Evolutionary conservation across 1,140 invertebrate species (phyloP).

Genomic region (Dreissena rostriformis): DNA sequence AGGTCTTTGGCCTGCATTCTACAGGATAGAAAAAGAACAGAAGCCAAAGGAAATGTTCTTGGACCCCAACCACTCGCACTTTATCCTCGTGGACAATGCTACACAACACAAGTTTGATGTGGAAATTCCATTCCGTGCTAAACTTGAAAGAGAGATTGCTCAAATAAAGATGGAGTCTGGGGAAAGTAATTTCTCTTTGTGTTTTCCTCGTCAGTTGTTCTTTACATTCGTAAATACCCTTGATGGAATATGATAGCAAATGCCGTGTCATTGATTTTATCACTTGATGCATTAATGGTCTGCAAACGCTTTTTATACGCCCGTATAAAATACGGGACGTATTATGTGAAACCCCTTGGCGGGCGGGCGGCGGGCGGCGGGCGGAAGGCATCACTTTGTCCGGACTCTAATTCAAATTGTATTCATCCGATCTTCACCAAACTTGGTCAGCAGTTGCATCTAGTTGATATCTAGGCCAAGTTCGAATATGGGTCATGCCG

Average conservation of each 20-base stretch:
- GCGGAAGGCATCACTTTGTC: too few relatives aligned
- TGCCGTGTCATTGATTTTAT: not conserved
- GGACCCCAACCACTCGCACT: conserved; percentile 83
- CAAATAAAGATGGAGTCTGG: conserved; percentile 70
- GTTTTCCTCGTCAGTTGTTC: not conserved
- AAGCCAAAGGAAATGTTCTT: conserved; percentile 71
- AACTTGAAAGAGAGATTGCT: conserved; percentile 76
- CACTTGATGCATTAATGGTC: not conserved
- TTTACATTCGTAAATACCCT: not conserved
- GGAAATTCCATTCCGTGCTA: conserved; percentile 77
- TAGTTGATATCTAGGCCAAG: too few relatives aligned
- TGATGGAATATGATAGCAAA: not conserved
- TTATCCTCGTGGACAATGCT: conserved; percentile 82
- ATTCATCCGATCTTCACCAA: too few relatives aligned
- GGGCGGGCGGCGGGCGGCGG: too few relatives aligned
- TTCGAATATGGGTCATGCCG: too few relatives aligned
- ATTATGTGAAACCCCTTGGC: too few relatives aligned
- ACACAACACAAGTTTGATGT: conserved; percentile 75
- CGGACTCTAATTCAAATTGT: too few relatives aligned
- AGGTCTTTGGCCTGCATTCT: conserved; percentile 70
- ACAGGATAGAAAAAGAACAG: conserved; percentile 63
- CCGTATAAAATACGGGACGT: too few relatives aligned
- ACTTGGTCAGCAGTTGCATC: too few relatives aligned
- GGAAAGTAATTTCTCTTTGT: conserved; percentile 51
- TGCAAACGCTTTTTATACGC: too few relatives aligned